phyloP scores from a whole-genome alignment of 2,797 vertebrate genomes.

The Carcharodon carcharias region DNA sequence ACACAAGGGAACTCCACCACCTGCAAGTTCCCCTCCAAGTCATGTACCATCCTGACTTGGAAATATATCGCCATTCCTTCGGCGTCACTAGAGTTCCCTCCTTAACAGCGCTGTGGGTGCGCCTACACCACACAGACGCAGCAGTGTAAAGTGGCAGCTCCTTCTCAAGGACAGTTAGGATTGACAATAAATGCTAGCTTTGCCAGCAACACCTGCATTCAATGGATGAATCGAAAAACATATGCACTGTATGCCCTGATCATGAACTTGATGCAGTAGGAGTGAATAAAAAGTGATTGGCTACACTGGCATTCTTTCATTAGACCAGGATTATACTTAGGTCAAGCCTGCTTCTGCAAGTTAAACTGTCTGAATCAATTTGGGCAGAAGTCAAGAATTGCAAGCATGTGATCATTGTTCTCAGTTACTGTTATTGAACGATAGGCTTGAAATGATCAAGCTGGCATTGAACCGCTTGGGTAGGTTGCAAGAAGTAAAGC shows the following conservation, averaged over 20 bases:
- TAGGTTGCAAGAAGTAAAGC: neutral
- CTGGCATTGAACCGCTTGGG: neutral
- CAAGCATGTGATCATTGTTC: neutral
- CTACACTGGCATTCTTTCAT: neutral
- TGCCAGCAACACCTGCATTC: no score
- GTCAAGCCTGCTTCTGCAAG: neutral
- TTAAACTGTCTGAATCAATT: constrained; percentile 16
- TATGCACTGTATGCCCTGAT: neutral
- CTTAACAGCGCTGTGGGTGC: no score
- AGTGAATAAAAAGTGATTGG: neutral
- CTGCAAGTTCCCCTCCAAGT: no score
- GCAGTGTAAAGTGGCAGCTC: no score
- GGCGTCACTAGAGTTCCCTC: no score
- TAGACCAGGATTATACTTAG: neutral
- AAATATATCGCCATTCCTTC: no score
- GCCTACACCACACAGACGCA: no score
- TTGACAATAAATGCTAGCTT: no score
- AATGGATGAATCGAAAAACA: neutral
- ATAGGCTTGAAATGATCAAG: neutral
- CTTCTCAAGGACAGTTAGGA: no score
- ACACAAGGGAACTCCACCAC: no score
- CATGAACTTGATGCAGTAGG: neutral
- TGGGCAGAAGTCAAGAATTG: neutral
- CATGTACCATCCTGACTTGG: no score
- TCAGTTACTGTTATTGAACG: neutral